These are phyloP conservation scores for Anguilla anguilla DNA, from an alignment of 2,797 vertebrate genomes.

Conservation along the genomic window DNA sequence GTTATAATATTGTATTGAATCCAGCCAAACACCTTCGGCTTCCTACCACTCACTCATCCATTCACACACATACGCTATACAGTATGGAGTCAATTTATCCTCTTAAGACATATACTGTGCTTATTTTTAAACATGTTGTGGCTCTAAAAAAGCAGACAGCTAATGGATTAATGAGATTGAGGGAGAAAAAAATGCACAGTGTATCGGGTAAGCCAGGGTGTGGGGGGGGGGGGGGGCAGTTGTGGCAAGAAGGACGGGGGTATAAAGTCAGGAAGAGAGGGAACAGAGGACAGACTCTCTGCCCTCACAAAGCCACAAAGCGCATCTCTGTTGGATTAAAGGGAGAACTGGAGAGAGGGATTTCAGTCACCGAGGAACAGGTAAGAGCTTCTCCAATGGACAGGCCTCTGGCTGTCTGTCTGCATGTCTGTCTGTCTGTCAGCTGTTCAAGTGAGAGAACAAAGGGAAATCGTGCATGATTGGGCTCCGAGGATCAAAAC, in stretches of 20 bases:
- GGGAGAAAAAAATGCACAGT: constrained; percentile 45
- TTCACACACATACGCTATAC: neutral
- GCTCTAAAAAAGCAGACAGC: constrained; percentile 46
- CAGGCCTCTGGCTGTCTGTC: neutral
- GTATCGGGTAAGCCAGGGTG: constrained; percentile 47
- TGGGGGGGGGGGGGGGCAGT: constrained; percentile 40
- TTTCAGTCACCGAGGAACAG: constrained; percentile 27
- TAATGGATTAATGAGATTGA: constrained; percentile 65
- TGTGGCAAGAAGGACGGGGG: constrained; percentile 35
- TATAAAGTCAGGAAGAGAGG: constrained; percentile 57
- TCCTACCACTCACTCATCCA: neutral
- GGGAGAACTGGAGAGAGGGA: constrained; percentile 34
- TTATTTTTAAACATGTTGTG: constrained; percentile 57
- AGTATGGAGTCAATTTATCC: constrained; percentile 12
- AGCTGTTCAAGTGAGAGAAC: neutral
- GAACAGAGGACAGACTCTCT: constrained; percentile 29
- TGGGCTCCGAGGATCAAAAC: constrained; percentile 20
- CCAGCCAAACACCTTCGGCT: constrained; percentile 12
- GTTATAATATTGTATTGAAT: constrained; percentile 32
- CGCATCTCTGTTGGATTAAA: constrained; percentile 45
- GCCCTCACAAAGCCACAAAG: constrained; percentile 5
- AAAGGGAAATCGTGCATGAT: neutral
- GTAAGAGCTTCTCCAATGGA: constrained; percentile 47
- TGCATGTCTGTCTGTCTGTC: constrained; percentile 4
- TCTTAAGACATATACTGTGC: constrained; percentile 26